Percentiles rank a stretch among this genome's conserved stretches.
Conservation (phyloP, 1,140 invertebrate species). For the Eulimnadia texana region DNA sequence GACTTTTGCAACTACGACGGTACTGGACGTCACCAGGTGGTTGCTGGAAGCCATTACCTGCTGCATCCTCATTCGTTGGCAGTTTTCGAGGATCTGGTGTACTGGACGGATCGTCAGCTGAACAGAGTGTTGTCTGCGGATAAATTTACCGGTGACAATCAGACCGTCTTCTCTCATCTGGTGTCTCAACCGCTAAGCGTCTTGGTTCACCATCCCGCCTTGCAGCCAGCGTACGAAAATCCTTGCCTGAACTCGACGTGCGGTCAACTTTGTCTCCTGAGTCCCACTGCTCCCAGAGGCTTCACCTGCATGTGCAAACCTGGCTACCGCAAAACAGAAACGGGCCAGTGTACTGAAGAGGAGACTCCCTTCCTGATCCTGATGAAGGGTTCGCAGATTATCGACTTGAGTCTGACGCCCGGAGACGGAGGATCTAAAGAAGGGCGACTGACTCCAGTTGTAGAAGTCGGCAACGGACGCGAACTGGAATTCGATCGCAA, state of each 20-base stretch:
- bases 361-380: slow-evolving; percentile 81
- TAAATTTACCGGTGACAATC: slow-evolving; percentile 79
- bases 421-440: slow-evolving; percentile 42
- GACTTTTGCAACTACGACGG: slow-evolving; percentile 98
- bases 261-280: slow-evolving; percentile 81
- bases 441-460: slow-evolving; percentile 69
- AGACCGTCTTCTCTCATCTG: slow-evolving; percentile 82
- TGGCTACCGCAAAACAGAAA: slow-evolving; percentile 49
- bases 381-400: slow-evolving; percentile 72
- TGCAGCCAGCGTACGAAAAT: slow-evolving; percentile 74
- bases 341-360: slow-evolving; percentile 64
- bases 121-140: slow-evolving; percentile 67
- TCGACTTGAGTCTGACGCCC: slow-evolving; percentile 63
- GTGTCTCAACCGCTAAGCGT: slow-evolving; percentile 89
- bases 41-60: slow-evolving; percentile 75
- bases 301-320: slow-evolving; percentile 83
- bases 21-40: slow-evolving; percentile 66
- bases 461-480: slow-evolving; percentile 74
- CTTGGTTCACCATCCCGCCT: slow-evolving; percentile 79
- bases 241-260: slow-evolving; percentile 68
- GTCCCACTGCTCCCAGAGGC: slow-evolving; percentile 28
- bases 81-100: slow-evolving; percentile 80
- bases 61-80: slow-evolving; percentile 91
- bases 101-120: slow-evolving; percentile 90
- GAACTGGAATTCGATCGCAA: slow-evolving; percentile 84